phyloP scores from a whole-genome alignment of 1,140 invertebrate species.

The Drosophila bocqueti region DNA sequence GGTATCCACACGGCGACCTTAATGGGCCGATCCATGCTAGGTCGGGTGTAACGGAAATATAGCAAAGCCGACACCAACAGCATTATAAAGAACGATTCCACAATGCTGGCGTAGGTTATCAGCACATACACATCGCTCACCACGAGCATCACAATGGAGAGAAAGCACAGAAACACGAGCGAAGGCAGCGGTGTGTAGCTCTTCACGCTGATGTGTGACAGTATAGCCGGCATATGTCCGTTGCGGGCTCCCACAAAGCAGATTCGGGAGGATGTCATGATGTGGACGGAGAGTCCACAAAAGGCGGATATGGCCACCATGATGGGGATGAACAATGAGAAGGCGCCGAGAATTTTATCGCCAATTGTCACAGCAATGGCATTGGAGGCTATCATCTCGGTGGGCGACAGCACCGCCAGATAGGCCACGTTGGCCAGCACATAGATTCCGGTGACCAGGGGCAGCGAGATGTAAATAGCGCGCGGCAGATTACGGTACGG shows the following conservation, averaged over 20 bases:
- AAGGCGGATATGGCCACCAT: constrained; percentile 94
- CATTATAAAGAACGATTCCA: constrained; percentile 96
- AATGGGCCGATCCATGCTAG: constrained; percentile 93
- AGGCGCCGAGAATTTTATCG: constrained; percentile 89
- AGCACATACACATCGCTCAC: constrained; percentile 94
- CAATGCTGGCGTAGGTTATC: constrained; percentile 97
- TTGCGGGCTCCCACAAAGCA: constrained; percentile 96
- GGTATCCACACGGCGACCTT: constrained; percentile 92
- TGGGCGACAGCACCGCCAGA: constrained; percentile 94
- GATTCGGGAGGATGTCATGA: constrained; percentile 95
- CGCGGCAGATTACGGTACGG: constrained; percentile 97
- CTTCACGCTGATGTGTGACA: constrained; percentile 94
- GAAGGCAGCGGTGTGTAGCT: constrained; percentile 94
- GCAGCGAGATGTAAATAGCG: constrained; percentile 97
- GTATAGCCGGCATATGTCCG: constrained; percentile 93
- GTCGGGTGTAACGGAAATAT: constrained; percentile 93
- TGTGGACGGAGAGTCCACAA: constrained; percentile 94
- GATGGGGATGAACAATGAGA: constrained; percentile 92
- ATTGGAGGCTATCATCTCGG: constrained; percentile 93
- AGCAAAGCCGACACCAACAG: constrained; percentile 95
- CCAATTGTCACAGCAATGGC: constrained; percentile 97
- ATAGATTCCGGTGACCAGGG: constrained; percentile 96
- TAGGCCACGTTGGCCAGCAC: constrained; percentile 97
- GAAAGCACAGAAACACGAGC: constrained; percentile 92
- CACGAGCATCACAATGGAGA: constrained; percentile 94